Evolutionary conservation across 2,888 invertebrate genomes (phyloP).

Genomic region (Apotomis capreana): DNA sequence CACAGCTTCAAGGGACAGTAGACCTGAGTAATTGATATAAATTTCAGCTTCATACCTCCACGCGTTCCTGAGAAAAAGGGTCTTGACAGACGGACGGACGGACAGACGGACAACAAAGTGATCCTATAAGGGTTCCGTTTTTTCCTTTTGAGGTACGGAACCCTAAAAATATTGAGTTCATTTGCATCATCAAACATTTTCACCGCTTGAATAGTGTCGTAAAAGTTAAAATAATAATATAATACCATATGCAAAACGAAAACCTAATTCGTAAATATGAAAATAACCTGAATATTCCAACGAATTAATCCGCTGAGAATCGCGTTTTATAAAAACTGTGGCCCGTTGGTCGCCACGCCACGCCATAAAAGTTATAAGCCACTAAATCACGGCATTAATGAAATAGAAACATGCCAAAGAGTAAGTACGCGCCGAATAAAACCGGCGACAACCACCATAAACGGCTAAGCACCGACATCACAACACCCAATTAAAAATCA

Average conservation of each 20-base stretch:
- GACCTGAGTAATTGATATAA: too few species aligned
- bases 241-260: constrained; percentile 10
- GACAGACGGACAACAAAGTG: too few species aligned
- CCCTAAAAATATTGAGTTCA: constrained; percentile 26
- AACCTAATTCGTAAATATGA: constrained; percentile 18
- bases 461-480: constrained; percentile 38
- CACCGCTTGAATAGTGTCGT: constrained; percentile 8
- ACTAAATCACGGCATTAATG: constrained; percentile 37
- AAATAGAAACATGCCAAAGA: constrained; percentile 39
- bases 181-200: constrained; percentile 12
- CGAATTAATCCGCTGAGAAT: constrained; percentile 17
- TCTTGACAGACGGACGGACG: too few species aligned
- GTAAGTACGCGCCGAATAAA: constrained; percentile 18
- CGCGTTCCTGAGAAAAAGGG: too few species aligned
- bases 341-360: constrained; percentile 28
- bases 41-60: too few species aligned
- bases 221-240: constrained; percentile 20
- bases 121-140: too few species aligned
- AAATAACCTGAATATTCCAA: constrained; percentile 31
- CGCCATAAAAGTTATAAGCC: constrained; percentile 34
- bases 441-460: constrained; percentile 30
- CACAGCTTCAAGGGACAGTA: too few species aligned
- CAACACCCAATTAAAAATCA: constrained; percentile 64
- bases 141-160: too few species aligned
- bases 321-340: constrained; percentile 33